Base-by-base conservation (phyloP, 2,888 invertebrate genomes). In the Platycheirus rosarum region DNA sequence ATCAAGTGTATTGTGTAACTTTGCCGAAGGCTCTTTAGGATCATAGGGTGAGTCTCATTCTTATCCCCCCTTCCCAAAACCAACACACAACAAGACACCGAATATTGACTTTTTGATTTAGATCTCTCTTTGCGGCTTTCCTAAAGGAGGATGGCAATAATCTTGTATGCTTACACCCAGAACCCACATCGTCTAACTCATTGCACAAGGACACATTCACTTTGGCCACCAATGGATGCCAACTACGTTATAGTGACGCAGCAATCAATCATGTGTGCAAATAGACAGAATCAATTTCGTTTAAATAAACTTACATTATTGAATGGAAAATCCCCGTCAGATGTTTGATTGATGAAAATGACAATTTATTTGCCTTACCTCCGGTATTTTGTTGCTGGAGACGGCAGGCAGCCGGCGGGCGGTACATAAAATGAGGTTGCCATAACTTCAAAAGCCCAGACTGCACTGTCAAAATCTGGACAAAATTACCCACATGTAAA, bases 221-320 rank as follows among this genome's bases (percentile, higher is more conserved):
- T 57, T 44, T 60, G 44, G 60, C 42, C 42, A 60, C 26, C 60
- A 60, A 60, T 29, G 23, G 26, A 60, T 60, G 44, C 60, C 44
- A 60, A 60, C n/a, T n/a, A n/a, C 70, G 57, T 57, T 40, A n/a
- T n/a, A 40, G 57, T 57, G 57, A 57, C 57, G 57, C 57, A 57
- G 57, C 57, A 77, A 82, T 82, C 82, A 82, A 82, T 82, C 82
- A 82, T 82, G 71, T 77, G 77, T 62, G 82, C 73, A 82, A 77
- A 76, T 77, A 82, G 82, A 82, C 82, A 82, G 82, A 82, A 82
- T 82, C 82, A 82, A 82, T 82, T 82, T 82, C 77, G 77, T 82
- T 82, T 82, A 82, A 82, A 82, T 82, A 82, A 57, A 82, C 82
- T 82, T 82, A 82, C 82, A 77, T 82, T 82, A 82, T 82, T 82